Percentiles rank a stretch among this genome's conserved stretches.
Evolutionary conservation across 2,888 invertebrate genomes (phyloP).

Genomic region (Silvanus unidentatus): DNA sequence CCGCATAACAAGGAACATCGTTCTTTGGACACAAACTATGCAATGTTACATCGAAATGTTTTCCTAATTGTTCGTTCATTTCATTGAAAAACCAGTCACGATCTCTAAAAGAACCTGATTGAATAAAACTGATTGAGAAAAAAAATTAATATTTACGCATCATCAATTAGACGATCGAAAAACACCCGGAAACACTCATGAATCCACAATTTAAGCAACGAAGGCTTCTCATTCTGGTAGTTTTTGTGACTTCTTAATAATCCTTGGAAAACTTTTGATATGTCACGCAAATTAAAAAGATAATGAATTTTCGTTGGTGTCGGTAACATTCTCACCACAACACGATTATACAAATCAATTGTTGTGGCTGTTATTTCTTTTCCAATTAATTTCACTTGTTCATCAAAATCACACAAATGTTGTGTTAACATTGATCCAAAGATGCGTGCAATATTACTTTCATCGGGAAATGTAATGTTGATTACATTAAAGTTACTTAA

Average conservation of each 20-base stretch:
- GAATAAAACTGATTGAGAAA: too few species aligned
- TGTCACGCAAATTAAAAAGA: constrained; percentile 81
- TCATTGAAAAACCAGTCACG: constrained; percentile 68
- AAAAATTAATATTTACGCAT: constrained; percentile 47
- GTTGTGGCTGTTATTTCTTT: constrained; percentile 64
- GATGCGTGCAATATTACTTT: constrained; percentile 70
- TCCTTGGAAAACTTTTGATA: constrained; percentile 81
- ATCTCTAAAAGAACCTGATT: constrained; percentile 51
- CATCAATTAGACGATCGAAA: constrained; percentile 74
- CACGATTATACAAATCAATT: constrained; percentile 70
- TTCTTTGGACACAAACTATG: constrained; percentile 71
- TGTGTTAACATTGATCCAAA: constrained; percentile 80
- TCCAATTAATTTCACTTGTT: constrained; percentile 71
- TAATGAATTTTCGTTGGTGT: constrained; percentile 89
- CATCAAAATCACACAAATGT: constrained; percentile 70
- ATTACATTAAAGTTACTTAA: constrained; percentile 71
- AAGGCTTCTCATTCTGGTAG: constrained; percentile 64
- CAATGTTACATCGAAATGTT: constrained; percentile 73
- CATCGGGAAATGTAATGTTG: constrained; percentile 77
- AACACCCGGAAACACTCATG: constrained; percentile 84
- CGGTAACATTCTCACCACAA: constrained; percentile 69
- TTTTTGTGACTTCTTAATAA: constrained; percentile 71
- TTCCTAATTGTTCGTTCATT: constrained; percentile 69
- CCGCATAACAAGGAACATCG: constrained; percentile 66
- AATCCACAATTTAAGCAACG: constrained; percentile 76